Base-by-base conservation (phyloP, 2,888 invertebrate species). In the Drosophila flavopinicola region DNA sequence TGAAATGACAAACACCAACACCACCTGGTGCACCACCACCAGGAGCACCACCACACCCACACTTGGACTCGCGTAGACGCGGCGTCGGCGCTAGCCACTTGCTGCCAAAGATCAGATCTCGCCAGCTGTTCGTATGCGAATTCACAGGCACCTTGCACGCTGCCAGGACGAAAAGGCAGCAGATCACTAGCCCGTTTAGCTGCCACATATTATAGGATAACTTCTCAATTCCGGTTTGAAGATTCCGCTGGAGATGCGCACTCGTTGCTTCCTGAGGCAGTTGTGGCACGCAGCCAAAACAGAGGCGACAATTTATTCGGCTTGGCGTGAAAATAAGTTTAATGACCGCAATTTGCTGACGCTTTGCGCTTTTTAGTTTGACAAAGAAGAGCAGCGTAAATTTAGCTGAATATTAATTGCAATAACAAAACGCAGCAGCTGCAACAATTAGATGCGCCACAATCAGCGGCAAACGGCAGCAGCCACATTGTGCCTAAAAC, bases 91-190 rank as follows among this genome's bases (percentile, higher is more conserved):
- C 30, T 3, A 82, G 52, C 90, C 90, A 90, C 52, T 88, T 88
- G 37, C 64, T 75, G 32, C 90, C 88, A 38, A 91, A 91, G 44
- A 91, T 64, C 13, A 90, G 52, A 59, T 91, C 91, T 32, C 88
- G 88, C 91, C 91, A 91, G 7, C 86, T 68, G 10, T 85, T 79
- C 2, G 71, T 37, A 1, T 66, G 86, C 1, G 57, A 32, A 0
- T 56, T 70, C 1, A 45, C 24, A 5, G 73, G 66, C 56, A 75
- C 72, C 47, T 84, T 85, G 13, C 63, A 11, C 7, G 13, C 51
- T 5, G 57, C 74, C 58, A 78, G 75, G 67, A 82, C 48, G 11
- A 68, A 4, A 0, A 74, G 52, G 25, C 60, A 45, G 20, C 45
- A n/a, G 2, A 60, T 17, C 13, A 61, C 13, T 25, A 37, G 7